Evolutionary conservation across 2,797 vertebrate species (phyloP).

Genomic region (Pipistrellus pygmaeus): DNA sequence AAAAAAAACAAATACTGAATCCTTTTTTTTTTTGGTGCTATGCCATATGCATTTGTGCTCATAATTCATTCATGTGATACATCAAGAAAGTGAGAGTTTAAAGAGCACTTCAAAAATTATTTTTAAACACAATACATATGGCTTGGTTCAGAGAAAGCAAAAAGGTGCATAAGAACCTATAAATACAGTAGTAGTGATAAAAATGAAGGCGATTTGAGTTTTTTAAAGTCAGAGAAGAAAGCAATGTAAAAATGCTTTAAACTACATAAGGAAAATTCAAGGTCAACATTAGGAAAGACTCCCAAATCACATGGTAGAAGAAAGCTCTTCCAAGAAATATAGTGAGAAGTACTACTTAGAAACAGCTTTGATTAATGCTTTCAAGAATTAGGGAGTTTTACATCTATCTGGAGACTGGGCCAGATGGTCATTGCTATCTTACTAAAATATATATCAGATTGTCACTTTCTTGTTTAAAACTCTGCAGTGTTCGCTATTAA

Average conservation of each 20-base stretch:
- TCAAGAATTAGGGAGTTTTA: conserved; percentile 29
- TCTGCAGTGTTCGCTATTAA: neutral
- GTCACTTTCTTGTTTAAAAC: conserved; percentile 42
- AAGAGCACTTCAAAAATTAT: conserved; percentile 57
- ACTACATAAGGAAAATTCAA: conserved; percentile 53
- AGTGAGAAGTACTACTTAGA: neutral
- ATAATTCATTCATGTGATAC: neutral
- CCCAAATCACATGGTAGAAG: neutral
- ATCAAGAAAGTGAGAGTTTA: conserved; percentile 39
- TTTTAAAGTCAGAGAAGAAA: neutral
- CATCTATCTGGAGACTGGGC: neutral
- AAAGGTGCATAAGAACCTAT: neutral
- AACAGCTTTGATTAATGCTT: conserved; percentile 38
- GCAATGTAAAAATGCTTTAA: conserved; percentile 51
- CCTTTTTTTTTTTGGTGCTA: conserved; percentile 24
- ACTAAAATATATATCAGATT: conserved; percentile 29
- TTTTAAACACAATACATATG: conserved; percentile 17
- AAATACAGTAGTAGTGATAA: conserved; percentile 25
- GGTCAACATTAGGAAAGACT: conserved; percentile 40
- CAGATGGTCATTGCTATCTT: neutral
- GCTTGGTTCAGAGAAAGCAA: conserved; percentile 49
- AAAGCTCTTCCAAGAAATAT: neutral
- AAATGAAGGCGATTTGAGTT: neutral
- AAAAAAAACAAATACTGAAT: conserved; percentile 31
- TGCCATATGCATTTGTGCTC: neutral